A percentile compares a stretch with the other conserved stretches of the same genome.
Evolutionary conservation across 1,140 invertebrate genomes (phyloP).

Genomic region (Bilobella aurantiaca): DNA sequence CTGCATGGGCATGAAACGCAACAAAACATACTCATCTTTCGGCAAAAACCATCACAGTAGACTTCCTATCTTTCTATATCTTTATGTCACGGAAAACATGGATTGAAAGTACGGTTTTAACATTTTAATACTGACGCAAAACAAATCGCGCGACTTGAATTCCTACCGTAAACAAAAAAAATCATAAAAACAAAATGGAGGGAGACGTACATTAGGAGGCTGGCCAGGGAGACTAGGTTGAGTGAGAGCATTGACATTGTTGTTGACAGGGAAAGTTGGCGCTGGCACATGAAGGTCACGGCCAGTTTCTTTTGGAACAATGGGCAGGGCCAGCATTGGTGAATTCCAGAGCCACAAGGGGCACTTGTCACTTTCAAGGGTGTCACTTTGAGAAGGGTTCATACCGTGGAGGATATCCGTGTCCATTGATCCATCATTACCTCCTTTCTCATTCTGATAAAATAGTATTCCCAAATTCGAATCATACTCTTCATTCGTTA

Average conservation of each 20-base stretch:
- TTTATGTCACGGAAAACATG: neutral
- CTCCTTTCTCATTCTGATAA: neutral
- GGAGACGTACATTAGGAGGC: neutral
- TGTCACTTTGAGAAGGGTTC: too few species aligned
- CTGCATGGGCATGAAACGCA: too few species aligned
- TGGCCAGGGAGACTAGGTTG: constrained; percentile 8
- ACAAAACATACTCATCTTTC: too few species aligned
- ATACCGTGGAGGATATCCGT: neutral
- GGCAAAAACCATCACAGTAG: too few species aligned
- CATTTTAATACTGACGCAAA: neutral
- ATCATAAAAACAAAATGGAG: neutral
- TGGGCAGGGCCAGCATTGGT: neutral
- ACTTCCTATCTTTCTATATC: too few species aligned
- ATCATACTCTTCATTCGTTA: neutral
- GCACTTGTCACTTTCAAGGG: neutral
- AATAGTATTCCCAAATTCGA: neutral
- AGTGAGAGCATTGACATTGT: neutral
- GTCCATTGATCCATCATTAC: neutral
- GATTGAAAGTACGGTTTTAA: neutral
- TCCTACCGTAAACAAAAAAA: neutral
- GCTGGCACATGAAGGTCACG: neutral
- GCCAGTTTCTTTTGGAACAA: neutral
- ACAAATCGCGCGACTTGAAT: neutral
- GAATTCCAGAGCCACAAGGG: neutral
- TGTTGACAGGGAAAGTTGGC: neutral